Conservation (phyloP, 2,113 vertebrate genomes). For the Notechis scutatus region DNA sequence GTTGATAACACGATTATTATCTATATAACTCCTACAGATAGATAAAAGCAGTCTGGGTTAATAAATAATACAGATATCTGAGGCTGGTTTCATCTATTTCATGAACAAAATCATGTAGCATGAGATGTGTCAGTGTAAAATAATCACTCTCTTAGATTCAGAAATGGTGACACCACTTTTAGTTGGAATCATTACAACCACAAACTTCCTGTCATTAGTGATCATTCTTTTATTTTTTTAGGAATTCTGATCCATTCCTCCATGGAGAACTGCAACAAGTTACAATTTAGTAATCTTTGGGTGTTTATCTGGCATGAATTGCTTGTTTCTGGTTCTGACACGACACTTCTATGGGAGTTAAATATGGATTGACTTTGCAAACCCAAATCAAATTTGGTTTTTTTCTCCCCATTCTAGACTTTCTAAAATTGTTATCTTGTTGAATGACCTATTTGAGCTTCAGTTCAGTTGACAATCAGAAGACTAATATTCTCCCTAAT, state of each 20-base stretch:
- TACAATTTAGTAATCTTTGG: neutral
- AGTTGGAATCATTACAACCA: neutral
- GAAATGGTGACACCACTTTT: neutral
- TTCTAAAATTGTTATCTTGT: neutral
- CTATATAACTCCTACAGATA: neutral
- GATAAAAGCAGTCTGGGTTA: neutral
- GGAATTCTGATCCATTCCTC: neutral
- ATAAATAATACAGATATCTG: neutral
- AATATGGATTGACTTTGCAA: neutral
- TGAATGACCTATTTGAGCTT: neutral
- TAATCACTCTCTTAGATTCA: neutral
- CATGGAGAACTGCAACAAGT: neutral
- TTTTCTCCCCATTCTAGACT: neutral
- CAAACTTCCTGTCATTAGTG: neutral
- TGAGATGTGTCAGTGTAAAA: neutral
- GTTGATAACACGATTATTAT: neutral
- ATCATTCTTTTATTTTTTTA: neutral
- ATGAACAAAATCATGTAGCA: neutral
- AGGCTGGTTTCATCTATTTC: neutral
- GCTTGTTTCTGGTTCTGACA: neutral
- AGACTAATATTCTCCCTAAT: neutral
- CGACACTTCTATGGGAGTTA: neutral
- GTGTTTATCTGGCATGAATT: neutral
- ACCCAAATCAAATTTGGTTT: neutral
- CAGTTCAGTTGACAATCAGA: neutral